These are phyloP conservation scores for Hirtodrosophila cameraria DNA, from an alignment of 2,888 invertebrate species.

Conservation along the genomic window DNA sequence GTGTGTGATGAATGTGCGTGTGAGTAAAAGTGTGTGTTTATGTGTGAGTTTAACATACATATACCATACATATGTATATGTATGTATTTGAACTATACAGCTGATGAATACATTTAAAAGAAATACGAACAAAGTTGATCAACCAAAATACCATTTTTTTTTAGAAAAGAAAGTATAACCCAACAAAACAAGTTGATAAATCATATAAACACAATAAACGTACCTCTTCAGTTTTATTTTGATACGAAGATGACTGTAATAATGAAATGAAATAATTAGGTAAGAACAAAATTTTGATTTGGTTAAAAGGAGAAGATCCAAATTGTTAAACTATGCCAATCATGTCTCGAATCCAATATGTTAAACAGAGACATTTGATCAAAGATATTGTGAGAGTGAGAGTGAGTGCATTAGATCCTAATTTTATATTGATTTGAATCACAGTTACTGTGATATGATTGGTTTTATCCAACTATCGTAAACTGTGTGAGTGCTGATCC, in stretches of 20 bases:
- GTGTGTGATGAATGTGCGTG: slow-evolving; percentile 1
- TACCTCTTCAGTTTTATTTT: slow-evolving; percentile 78
- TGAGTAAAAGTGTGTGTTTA: background rate
- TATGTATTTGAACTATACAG: no score
- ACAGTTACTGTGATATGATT: no score
- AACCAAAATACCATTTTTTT: no score
- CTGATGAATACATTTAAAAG: background rate
- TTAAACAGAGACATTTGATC: background rate
- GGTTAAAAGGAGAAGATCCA: slow-evolving; percentile 2
- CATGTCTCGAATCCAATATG: background rate
- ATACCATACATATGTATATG: no score
- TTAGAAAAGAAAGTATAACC: no score
- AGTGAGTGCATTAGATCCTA: background rate
- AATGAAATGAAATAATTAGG: slow-evolving; percentile 66
- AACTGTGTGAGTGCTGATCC: no score
- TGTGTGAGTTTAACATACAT: slow-evolving; percentile 2
- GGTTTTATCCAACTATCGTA: no score
- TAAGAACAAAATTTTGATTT: slow-evolving; percentile 55
- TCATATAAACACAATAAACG: slow-evolving; percentile 65
- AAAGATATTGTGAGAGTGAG: background rate
- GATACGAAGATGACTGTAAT: slow-evolving; percentile 79
- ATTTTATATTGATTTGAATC: background rate
- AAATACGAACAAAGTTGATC: background rate
- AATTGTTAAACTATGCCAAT: slow-evolving; percentile 5
- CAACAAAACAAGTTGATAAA: slow-evolving; percentile 28